Evolutionary conservation across 2,113 vertebrate genomes (phyloP), one percentile per base, ranked within the genome.

Genomic region (Myotis brandtii): DNA sequence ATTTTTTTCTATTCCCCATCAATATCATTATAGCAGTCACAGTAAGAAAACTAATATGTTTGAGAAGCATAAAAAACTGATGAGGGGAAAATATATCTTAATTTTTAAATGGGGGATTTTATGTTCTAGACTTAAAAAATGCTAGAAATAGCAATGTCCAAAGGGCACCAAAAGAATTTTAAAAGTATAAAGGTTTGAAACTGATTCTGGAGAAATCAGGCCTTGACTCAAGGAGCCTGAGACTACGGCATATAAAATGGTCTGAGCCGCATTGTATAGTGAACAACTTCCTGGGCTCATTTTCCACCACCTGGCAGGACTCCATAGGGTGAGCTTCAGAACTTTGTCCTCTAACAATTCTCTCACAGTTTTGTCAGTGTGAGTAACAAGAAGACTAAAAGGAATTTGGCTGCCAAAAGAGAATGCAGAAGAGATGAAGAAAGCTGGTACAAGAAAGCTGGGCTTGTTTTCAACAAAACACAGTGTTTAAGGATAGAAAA

Each of bases 1-100:
- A 52, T 86, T 91, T 76, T 86, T 96, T 93, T 40, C 92, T 17
- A 17, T 92, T 79, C 67, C 23, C 27, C 23, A n/a, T 94, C 97
- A 96, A 72, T 96, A 83, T 54, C 62, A 89, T 92, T 73, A 46
- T 87, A 85, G 91, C 43, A 64, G 20, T 40, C 80, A 66, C 25
- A 83, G 21, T 96, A 97, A 97, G 94, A 23, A 73, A 92, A 86
- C 43, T 34, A 66, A 2, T 1, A 2, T 91, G 32, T 91, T 93
- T 96, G 59, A 87, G 84, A 96, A 96, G 32, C 18, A 17, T 69
- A 79, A 86, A 79, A 91, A 88, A 81, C 9, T 50, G 56, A 59
- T 32, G 37, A 91, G 16, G 54, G 32, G 67, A 64, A 40, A 30
- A 86, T 70, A 76, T 7, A 5, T 10, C 30, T 73, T 40, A 12